Conservation (phyloP, 2,797 vertebrate genomes). For the Buphagus erythrorhynchus region DNA sequence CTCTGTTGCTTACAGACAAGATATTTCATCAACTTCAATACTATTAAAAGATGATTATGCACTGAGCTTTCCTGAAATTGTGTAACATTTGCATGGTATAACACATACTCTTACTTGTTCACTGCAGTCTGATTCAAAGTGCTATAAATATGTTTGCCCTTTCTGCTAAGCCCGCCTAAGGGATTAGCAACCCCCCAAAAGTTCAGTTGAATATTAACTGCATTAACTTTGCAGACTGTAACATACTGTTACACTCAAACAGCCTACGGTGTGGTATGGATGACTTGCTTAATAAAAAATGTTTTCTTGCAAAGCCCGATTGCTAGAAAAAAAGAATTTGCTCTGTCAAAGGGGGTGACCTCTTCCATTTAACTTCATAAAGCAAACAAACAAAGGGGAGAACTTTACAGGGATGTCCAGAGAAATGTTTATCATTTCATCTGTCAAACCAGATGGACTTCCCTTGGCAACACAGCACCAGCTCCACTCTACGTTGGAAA, state of each 20-base stretch:
- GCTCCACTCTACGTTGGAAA: background rate
- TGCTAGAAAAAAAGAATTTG: slow-evolving; percentile 26
- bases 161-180: slow-evolving; percentile 83
- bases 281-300: slow-evolving; percentile 71
- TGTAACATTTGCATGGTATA: slow-evolving; percentile 72
- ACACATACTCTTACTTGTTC: slow-evolving; percentile 77
- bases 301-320: slow-evolving; percentile 49
- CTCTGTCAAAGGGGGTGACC: slow-evolving; percentile 18
- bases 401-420: background rate
- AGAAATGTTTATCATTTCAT: background rate
- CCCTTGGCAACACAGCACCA: background rate
- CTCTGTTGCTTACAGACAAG: background rate
- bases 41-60: slow-evolving; percentile 60
- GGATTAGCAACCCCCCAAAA: slow-evolving; percentile 87
- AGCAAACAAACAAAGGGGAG: background rate
- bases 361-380: slow-evolving; percentile 5
- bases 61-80: slow-evolving; percentile 70
- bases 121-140: slow-evolving; percentile 86
- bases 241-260: slow-evolving; percentile 65
- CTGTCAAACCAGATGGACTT: slow-evolving; percentile 3
- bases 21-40: slow-evolving; percentile 14
- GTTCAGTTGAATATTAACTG: slow-evolving; percentile 82
- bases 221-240: slow-evolving; percentile 75
- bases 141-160: slow-evolving; percentile 94
- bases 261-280: slow-evolving; percentile 67